Conservation (phyloP, 2,797 vertebrate genomes). For the Chrysolophus pictus region DNA sequence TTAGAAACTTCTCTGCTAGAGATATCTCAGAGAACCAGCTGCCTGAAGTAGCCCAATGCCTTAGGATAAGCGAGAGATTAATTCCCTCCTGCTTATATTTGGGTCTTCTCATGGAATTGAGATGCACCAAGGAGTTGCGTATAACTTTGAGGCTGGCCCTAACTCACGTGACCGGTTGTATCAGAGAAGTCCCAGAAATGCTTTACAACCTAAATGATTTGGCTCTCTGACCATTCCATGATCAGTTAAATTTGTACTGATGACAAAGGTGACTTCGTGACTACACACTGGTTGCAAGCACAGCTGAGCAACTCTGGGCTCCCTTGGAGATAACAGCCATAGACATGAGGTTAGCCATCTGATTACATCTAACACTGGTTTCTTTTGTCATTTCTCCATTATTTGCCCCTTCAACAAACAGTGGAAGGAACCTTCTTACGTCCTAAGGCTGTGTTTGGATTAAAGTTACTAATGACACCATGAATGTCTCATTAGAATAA, state of each 20-base stretch:
- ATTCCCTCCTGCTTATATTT: background rate
- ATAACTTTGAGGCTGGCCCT: background rate
- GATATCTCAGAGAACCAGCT: background rate
- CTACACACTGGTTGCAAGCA: background rate
- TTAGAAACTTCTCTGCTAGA: background rate
- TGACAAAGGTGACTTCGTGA: background rate
- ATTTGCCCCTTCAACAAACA: background rate
- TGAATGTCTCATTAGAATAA: background rate
- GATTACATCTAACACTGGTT: background rate
- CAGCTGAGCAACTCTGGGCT: background rate
- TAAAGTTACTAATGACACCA: background rate
- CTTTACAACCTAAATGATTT: background rate
- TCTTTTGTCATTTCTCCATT: background rate
- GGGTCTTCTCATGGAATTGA: background rate
- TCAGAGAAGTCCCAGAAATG: background rate
- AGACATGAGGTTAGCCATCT: rapidly evolving
- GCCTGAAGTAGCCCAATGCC: background rate
- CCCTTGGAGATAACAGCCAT: rapidly evolving
- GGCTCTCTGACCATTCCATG: background rate
- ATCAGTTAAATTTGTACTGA: background rate
- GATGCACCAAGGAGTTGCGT: background rate
- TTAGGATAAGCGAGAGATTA: background rate
- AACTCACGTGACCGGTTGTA: rapidly evolving
- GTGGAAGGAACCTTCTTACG: background rate
- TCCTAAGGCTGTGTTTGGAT: background rate